These are phyloP conservation scores for Acropora yongei DNA, from an alignment of 64 coral and sea anemone genomes.

Conservation along the genomic window DNA sequence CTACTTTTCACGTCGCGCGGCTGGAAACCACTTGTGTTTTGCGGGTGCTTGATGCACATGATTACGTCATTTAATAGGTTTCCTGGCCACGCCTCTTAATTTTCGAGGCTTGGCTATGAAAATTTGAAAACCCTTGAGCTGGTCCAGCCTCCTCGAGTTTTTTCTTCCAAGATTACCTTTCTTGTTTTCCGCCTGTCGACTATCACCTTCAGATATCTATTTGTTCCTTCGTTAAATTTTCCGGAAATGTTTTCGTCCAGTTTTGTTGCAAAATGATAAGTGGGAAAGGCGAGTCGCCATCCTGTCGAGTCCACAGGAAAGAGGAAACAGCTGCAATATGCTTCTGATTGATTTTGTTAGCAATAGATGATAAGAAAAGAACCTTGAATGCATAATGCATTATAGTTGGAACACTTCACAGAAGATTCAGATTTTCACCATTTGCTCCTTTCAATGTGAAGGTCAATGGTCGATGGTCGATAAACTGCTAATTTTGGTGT, in stretches of 20 bases:
- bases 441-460: too few relatives aligned
- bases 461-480: too few relatives aligned
- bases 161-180: background rate
- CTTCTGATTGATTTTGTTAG: too few relatives aligned
- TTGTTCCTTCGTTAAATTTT: background rate
- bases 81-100: background rate
- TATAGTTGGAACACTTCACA: too few relatives aligned
- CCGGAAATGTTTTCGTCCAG: background rate
- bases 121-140: background rate
- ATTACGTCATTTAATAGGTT: constrained; percentile 27
- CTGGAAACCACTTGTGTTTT: background rate
- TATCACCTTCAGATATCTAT: background rate
- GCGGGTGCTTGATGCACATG: background rate
- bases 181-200: background rate
- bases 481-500: too few relatives aligned
- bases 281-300: too few relatives aligned
- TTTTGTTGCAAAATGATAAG: too few relatives aligned
- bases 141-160: background rate
- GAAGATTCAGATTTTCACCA: too few relatives aligned
- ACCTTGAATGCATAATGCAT: too few relatives aligned
- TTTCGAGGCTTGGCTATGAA: background rate
- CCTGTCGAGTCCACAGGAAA: too few relatives aligned
- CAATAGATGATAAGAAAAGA: too few relatives aligned
- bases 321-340: too few relatives aligned
- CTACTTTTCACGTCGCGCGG: background rate